Evolutionary conservation across 2,113 vertebrate genomes (phyloP).

Genomic region (Corvus moneduloides): DNA sequence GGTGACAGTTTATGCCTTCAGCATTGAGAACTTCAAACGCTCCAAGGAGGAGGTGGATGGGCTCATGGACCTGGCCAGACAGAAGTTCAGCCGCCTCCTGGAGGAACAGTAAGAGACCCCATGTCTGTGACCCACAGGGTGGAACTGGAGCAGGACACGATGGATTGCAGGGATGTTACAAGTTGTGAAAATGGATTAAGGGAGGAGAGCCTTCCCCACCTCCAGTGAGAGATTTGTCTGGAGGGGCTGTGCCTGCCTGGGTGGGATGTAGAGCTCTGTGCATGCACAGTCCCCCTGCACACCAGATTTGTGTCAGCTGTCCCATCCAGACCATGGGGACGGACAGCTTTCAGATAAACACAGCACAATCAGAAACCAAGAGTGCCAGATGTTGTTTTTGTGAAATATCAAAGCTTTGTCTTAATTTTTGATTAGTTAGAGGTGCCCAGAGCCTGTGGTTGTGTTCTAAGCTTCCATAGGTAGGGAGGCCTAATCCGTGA

Average conservation of each 20-base stretch:
- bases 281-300: rapidly evolving
- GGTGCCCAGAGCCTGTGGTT: background rate
- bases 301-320: background rate
- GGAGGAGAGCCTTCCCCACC: background rate
- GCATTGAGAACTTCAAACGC: slow-evolving; percentile 98
- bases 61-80: slow-evolving; percentile 91
- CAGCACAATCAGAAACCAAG: background rate
- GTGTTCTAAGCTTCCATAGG: background rate
- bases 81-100: slow-evolving; percentile 90
- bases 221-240: background rate
- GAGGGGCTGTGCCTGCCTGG: background rate
- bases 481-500: background rate
- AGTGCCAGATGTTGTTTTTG: background rate
- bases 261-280: background rate
- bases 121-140: background rate
- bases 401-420: background rate
- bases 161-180: background rate
- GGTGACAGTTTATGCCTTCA: slow-evolving; percentile 97
- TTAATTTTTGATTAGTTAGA: background rate
- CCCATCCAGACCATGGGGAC: background rate
- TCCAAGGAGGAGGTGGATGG: slow-evolving; percentile 93
- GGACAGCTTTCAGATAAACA: background rate
- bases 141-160: background rate
- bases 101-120: slow-evolving; percentile 86
- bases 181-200: background rate